These are phyloP conservation scores for Melikaiella ostensackeni DNA, from an alignment of 2,888 invertebrate species.

Conservation along the genomic window DNA sequence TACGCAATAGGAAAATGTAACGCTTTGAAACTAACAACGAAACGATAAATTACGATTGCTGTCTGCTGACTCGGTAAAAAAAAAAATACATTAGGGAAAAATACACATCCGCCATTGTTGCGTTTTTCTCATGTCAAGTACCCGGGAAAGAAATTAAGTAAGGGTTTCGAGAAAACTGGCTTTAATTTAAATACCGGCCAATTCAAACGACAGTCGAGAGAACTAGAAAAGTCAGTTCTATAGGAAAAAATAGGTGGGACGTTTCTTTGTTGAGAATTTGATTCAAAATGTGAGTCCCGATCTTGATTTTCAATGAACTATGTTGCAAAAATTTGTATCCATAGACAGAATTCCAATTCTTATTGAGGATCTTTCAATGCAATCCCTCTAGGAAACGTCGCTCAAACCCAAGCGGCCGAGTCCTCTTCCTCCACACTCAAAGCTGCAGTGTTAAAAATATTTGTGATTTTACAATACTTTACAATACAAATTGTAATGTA, in stretches of 20 bases:
- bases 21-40: constrained; percentile 15
- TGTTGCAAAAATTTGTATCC: too few species aligned
- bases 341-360: background rate
- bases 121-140: constrained; percentile 12
- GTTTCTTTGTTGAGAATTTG: too few species aligned
- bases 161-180: background rate
- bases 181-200: constrained; percentile 1
- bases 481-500: too few species aligned
- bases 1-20: constrained; percentile 33
- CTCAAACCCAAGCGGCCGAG: too few species aligned
- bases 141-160: constrained; percentile 1
- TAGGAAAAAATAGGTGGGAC: background rate
- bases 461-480: too few species aligned
- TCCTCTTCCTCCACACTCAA: too few species aligned
- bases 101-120: constrained; percentile 15
- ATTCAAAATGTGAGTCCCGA: too few species aligned
- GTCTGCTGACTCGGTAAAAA: constrained; percentile 11
- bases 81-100: constrained; percentile 17
- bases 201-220: background rate
- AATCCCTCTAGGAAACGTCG: too few species aligned
- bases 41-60: constrained; percentile 34
- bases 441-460: too few species aligned
- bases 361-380: background rate
- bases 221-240: background rate
- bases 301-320: too few species aligned